phyloP scores from a whole-genome alignment of 2,113 vertebrate genomes.

The Dicrurus megarhynchus region DNA sequence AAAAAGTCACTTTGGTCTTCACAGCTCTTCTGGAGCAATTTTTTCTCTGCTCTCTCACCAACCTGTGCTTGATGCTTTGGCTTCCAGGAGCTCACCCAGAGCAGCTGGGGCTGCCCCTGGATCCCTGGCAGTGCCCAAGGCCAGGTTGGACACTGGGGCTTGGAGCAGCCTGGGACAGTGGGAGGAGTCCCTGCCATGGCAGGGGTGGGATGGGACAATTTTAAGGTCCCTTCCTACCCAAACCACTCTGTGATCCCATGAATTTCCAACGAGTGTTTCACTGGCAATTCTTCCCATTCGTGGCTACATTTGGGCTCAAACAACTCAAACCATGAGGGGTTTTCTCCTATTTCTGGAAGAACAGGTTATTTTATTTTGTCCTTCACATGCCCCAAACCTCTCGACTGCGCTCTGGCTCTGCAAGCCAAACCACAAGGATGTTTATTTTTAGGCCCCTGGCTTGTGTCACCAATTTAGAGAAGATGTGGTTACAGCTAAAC shows the following conservation, averaged over 20 bases:
- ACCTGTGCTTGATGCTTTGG: neutral
- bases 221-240: neutral
- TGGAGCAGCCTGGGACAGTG: neutral
- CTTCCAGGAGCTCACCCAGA: neutral
- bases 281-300: neutral
- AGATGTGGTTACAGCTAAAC: conserved; percentile 69
- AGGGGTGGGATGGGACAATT: neutral
- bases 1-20: neutral
- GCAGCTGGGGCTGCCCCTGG: neutral
- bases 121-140: neutral
- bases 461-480: conserved; percentile 66
- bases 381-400: neutral
- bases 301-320: neutral
- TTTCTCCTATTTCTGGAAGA: neutral
- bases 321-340: neutral
- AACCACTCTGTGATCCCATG: neutral
- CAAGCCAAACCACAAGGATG: conserved; percentile 63
- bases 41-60: neutral
- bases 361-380: neutral
- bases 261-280: neutral
- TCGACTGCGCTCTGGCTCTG: conserved; percentile 12
- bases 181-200: neutral
- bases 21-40: neutral
- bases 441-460: conserved; percentile 66
- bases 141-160: neutral